phyloP scores from a whole-genome alignment of 2,888 invertebrate genomes.

The Brachyopa scutellaris region DNA sequence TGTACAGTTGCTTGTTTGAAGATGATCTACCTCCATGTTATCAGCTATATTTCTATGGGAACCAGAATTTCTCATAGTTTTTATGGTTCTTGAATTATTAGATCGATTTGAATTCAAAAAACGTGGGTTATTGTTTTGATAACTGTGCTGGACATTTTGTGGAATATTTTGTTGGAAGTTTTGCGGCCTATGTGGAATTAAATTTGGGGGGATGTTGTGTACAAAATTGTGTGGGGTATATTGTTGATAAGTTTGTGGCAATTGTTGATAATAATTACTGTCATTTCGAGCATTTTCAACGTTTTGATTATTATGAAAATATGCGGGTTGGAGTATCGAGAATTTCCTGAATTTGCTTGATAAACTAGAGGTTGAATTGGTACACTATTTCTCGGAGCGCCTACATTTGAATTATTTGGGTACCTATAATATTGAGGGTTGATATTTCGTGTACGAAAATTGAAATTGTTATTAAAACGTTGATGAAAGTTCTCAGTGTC shows the following conservation, averaged over 20 bases:
- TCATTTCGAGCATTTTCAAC: not conserved
- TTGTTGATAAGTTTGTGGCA: not conserved
- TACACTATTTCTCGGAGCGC: not conserved
- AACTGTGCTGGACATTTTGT: not conserved
- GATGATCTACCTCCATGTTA: too few species aligned
- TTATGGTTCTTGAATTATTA: not conserved
- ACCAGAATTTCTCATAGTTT: not conserved
- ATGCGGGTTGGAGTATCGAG: too few species aligned
- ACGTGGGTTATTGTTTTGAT: not conserved
- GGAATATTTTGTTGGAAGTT: not conserved
- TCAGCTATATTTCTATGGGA: not conserved
- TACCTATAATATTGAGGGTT: not conserved
- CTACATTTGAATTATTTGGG: not conserved
- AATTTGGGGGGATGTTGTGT: not conserved
- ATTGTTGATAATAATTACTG: not conserved
- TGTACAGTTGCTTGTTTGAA: too few species aligned
- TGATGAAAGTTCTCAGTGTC: not conserved
- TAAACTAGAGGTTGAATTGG: not conserved
- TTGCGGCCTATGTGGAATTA: not conserved
- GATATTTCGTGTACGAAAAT: not conserved
- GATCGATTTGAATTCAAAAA: not conserved
- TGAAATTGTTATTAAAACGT: not conserved
- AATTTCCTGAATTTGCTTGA: not conserved
- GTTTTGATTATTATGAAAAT: too few species aligned
- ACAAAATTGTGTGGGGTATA: not conserved